These are phyloP conservation scores for Crotalus tigris DNA, from an alignment of 2,113 vertebrate species.

Conservation along the genomic window DNA sequence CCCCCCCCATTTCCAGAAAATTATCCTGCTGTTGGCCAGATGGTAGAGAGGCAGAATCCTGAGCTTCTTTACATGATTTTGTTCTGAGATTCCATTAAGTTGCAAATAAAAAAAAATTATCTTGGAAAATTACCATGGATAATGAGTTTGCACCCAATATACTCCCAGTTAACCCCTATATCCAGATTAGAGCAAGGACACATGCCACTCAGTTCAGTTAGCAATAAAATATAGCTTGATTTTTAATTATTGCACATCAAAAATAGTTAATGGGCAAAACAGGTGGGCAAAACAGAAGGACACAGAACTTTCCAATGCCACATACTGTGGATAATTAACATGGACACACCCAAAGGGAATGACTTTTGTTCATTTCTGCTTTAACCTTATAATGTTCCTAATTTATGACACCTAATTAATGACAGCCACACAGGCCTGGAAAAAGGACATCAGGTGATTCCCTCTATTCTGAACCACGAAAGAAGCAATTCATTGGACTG, in stretches of 20 bases:
- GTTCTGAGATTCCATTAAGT: neutral
- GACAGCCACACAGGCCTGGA: neutral
- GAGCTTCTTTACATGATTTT: neutral
- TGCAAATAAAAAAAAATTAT: neutral
- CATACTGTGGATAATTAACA: neutral
- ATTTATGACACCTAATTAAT: neutral
- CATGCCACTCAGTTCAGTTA: neutral
- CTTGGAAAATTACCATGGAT: neutral
- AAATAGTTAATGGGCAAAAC: neutral
- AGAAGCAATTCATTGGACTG: neutral
- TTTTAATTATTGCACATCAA: neutral
- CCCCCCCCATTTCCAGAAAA: neutral
- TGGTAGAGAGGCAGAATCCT: neutral
- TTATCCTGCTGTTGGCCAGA: neutral
- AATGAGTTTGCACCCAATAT: neutral
- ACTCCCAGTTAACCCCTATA: neutral
- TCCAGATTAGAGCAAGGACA: neutral
- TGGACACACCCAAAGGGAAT: neutral
- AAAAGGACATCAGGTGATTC: neutral
- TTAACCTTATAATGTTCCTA: neutral
- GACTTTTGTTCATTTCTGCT: neutral
- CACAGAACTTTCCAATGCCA: neutral
- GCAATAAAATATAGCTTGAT: neutral
- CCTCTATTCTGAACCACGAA: neutral
- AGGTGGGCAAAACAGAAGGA: neutral